phyloP scores from a whole-genome alignment of 2,113 vertebrate genomes.

The Pelvicachromis taeniatus region DNA sequence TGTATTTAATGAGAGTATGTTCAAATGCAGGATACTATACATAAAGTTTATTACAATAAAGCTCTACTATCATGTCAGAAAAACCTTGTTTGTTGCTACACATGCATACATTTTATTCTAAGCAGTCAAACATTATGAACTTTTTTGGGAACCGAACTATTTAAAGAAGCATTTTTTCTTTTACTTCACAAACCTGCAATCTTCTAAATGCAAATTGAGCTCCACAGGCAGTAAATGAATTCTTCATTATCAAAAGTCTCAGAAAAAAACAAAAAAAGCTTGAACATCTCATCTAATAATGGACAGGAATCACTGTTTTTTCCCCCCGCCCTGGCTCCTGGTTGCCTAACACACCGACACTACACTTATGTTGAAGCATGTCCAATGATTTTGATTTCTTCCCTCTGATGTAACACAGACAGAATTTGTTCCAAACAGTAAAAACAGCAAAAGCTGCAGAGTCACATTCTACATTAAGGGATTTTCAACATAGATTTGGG shows the following conservation, averaged over 20 bases:
- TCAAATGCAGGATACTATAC: background rate
- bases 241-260: background rate
- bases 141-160: background rate
- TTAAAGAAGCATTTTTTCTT: background rate
- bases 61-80: background rate
- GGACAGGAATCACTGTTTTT: background rate
- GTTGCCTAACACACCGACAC: background rate
- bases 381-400: background rate
- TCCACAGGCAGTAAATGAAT: background rate
- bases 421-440: background rate
- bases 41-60: background rate
- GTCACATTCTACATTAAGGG: constrained; percentile 22
- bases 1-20: background rate
- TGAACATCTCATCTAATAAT: background rate
- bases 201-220: background rate
- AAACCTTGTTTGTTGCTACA: background rate
- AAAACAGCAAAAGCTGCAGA: constrained; percentile 8
- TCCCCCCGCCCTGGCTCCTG: background rate
- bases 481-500: constrained; percentile 24
- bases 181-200: background rate
- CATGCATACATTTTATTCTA: background rate
- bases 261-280: background rate
- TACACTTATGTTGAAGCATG: background rate
- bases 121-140: background rate
- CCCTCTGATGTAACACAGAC: background rate